These are phyloP conservation scores for Rostratula benghalensis DNA, from an alignment of 2,113 vertebrate genomes.

Conservation along the genomic window DNA sequence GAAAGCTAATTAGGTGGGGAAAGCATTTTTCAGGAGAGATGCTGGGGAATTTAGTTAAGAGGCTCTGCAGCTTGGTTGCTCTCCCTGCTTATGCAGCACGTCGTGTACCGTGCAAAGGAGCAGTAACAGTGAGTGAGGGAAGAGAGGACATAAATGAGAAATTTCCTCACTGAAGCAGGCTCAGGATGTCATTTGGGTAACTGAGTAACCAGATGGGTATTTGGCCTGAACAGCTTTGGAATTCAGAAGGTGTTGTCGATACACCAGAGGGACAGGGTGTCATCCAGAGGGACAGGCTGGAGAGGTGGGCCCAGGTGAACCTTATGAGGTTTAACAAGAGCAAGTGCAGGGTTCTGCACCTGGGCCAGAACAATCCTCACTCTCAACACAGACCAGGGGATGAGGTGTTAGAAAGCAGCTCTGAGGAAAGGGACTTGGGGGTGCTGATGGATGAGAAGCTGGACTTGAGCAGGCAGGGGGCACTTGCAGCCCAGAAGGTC, in stretches of 20 bases:
- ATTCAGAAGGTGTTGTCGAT: background rate
- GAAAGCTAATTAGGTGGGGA: constrained; percentile 2
- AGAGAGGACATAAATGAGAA: background rate
- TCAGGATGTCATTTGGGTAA: background rate
- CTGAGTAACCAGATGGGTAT: background rate
- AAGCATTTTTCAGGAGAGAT: constrained; percentile 37
- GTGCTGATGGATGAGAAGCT: too few relatives aligned
- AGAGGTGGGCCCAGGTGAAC: too few relatives aligned
- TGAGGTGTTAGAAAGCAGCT: too few relatives aligned
- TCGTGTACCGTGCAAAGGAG: background rate
- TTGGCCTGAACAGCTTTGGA: background rate
- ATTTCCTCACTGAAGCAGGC: background rate
- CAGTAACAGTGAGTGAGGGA: background rate
- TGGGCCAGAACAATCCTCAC: too few relatives aligned
- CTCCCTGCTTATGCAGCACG: background rate
- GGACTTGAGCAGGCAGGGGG: too few relatives aligned
- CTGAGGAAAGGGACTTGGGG: too few relatives aligned
- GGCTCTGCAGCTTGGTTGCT: background rate
- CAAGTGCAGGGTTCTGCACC: too few relatives aligned
- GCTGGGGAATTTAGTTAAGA: constrained; percentile 4
- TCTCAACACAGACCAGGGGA: too few relatives aligned
- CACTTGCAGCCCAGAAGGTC: too few relatives aligned
- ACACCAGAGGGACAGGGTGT: too few relatives aligned
- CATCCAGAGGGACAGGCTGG: too few relatives aligned
- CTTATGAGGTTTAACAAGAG: too few relatives aligned